These are phyloP conservation scores for Strix aluco DNA, from an alignment of 2,113 vertebrate species.

Conservation along the genomic window DNA sequence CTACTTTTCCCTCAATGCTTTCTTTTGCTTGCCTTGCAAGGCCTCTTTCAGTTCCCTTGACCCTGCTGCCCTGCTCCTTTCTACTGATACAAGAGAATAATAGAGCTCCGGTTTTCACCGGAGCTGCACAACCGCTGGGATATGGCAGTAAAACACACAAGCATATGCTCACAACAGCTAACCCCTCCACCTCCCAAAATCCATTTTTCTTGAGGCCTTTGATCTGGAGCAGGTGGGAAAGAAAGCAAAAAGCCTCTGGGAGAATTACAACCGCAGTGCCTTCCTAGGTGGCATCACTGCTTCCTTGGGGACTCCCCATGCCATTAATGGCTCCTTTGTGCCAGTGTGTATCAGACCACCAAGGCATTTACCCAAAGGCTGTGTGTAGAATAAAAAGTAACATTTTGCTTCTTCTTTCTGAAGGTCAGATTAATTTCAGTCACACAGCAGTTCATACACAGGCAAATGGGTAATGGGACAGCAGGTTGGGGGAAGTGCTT, in stretches of 20 bases:
- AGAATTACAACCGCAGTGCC: background rate
- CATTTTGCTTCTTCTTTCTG: background rate
- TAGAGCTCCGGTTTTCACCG: background rate
- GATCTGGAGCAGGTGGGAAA: conserved; percentile 63
- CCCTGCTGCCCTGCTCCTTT: conserved; percentile 22
- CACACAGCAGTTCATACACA: background rate
- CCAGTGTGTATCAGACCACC: background rate
- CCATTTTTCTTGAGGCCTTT: conserved; percentile 36
- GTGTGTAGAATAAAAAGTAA: conserved; percentile 24
- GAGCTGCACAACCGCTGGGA: background rate
- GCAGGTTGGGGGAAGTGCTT: background rate
- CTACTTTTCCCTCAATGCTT: conserved; percentile 48
- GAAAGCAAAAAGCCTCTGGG: conserved; percentile 31
- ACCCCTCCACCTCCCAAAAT: conserved; percentile 28
- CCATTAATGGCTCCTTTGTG: conserved; percentile 39
- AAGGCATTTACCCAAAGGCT: conserved; percentile 36
- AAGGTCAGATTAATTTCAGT: conserved; percentile 13
- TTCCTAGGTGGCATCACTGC: background rate
- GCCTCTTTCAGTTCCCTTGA: conserved; percentile 51
- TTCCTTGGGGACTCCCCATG: background rate
- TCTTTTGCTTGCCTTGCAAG: conserved; percentile 51
- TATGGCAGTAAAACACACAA: conserved; percentile 31
- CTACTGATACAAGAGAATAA: conserved; percentile 57
- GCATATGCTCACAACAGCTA: background rate
- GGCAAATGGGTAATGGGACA: background rate